Percentiles rank a stretch among this genome's conserved stretches.
These are phyloP conservation scores for Pampusana beccarii DNA, from an alignment of 2,113 vertebrate genomes.

Conservation along the genomic window DNA sequence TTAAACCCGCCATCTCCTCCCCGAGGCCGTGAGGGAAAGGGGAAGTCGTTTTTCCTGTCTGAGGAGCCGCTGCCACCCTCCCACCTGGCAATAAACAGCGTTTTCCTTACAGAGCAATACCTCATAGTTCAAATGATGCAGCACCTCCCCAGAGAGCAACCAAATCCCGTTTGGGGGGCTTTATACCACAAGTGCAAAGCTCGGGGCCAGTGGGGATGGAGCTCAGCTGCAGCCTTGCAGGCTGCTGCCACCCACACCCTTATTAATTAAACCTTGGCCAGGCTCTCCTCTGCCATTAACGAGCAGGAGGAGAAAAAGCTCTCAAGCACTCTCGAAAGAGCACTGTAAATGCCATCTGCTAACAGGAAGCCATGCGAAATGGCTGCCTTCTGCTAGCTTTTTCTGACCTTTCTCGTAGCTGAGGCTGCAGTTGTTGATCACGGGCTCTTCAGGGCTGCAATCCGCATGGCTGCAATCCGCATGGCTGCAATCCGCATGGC, in stretches of 20 bases:
- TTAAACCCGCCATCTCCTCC: background rate
- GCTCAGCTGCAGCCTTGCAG: background rate
- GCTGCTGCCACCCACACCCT: background rate
- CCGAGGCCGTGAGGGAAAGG: background rate
- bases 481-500: fast-evolving
- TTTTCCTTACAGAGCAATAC: fast-evolving
- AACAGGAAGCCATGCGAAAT: fast-evolving
- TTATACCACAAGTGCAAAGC: background rate
- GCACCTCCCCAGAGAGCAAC: fast-evolving
- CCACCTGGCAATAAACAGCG: fast-evolving
- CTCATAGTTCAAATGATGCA: background rate
- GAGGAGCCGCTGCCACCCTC: background rate
- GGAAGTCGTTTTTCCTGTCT: background rate
- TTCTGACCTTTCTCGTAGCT: fast-evolving
- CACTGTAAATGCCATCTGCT: fast-evolving
- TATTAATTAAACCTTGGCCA: background rate
- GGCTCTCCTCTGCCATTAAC: background rate
- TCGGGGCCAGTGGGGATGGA: background rate
- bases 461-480: fast-evolving
- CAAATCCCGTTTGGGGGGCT: fast-evolving
- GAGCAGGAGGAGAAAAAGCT: background rate
- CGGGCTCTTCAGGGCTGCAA: fast-evolving
- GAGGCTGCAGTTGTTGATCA: fast-evolving
- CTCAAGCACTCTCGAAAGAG: background rate
- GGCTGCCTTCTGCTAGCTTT: background rate